Conservation (phyloP, 2,113 vertebrate genomes). For the Mesitornis unicolor region DNA sequence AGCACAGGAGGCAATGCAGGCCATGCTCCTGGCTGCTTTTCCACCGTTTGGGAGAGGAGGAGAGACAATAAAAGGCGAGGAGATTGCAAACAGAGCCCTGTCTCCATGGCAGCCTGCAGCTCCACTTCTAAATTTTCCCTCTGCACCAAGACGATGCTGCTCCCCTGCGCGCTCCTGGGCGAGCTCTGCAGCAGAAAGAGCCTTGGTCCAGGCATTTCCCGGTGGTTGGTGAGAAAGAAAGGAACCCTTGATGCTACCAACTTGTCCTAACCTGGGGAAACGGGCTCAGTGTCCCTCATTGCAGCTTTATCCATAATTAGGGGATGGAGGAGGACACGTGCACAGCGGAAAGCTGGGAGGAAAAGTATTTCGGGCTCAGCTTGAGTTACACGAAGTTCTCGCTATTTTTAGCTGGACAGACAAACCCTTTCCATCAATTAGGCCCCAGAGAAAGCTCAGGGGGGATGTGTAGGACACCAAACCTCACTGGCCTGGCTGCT, state of each 20-base stretch:
- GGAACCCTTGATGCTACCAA: neutral
- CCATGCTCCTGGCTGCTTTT: neutral
- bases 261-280: no score
- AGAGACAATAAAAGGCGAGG: neutral
- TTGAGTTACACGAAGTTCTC: neutral
- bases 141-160: neutral
- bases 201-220: neutral
- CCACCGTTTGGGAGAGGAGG: neutral
- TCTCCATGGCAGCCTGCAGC: slow-evolving; percentile 63
- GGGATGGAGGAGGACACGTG: neutral
- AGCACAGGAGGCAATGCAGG: neutral
- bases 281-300: fast-evolving
- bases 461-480: neutral
- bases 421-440: neutral
- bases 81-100: neutral
- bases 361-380: neutral
- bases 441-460: neutral
- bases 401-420: neutral
- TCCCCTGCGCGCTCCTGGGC: neutral
- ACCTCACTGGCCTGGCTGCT: neutral
- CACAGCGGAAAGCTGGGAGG: neutral
- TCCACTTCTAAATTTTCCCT: slow-evolving; percentile 51
- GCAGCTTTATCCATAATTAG: fast-evolving
- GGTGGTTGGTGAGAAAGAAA: neutral
- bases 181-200: neutral